Evolutionary conservation across 2,113 vertebrate species (phyloP).

Genomic region (Psettodes erumei): DNA sequence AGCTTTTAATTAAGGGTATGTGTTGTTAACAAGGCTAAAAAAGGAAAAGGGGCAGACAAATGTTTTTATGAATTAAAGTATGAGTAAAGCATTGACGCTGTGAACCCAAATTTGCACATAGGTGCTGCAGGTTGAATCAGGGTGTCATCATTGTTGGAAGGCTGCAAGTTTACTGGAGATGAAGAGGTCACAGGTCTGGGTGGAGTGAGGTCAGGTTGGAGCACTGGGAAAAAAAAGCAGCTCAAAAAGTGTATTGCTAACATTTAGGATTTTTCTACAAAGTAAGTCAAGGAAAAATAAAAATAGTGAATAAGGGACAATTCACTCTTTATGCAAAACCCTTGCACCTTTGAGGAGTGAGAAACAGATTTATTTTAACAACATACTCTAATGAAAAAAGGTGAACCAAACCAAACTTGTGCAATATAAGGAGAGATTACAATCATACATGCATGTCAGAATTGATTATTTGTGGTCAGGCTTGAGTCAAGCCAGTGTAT

Average conservation of each 20-base stretch:
- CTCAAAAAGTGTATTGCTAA: not conserved
- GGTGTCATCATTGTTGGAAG: constrained; percentile 5
- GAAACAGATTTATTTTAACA: not conserved
- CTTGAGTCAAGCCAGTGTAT: too few relatives aligned
- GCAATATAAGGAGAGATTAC: not conserved
- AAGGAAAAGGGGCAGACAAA: not conserved
- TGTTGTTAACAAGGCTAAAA: too few relatives aligned
- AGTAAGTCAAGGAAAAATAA: not conserved
- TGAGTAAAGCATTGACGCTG: constrained; percentile 10
- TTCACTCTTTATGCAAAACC: not conserved
- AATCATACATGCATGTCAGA: not conserved
- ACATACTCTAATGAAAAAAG: not conserved
- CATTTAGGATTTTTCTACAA: not conserved
- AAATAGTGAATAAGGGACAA: not conserved
- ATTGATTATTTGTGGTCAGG: not conserved
- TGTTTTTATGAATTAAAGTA: constrained; percentile 6
- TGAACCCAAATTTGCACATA: not conserved
- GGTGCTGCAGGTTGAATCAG: constrained; percentile 4
- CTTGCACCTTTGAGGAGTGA: not conserved
- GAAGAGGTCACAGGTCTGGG: constrained; percentile 42
- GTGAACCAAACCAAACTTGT: not conserved
- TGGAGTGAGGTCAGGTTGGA: constrained; percentile 26
- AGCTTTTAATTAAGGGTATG: not conserved
- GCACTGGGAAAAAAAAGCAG: constrained; percentile 29
- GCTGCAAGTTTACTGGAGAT: constrained; percentile 9